Conservation (phyloP, 2,113 vertebrate genomes). For the Anser brachyrhynchus region DNA sequence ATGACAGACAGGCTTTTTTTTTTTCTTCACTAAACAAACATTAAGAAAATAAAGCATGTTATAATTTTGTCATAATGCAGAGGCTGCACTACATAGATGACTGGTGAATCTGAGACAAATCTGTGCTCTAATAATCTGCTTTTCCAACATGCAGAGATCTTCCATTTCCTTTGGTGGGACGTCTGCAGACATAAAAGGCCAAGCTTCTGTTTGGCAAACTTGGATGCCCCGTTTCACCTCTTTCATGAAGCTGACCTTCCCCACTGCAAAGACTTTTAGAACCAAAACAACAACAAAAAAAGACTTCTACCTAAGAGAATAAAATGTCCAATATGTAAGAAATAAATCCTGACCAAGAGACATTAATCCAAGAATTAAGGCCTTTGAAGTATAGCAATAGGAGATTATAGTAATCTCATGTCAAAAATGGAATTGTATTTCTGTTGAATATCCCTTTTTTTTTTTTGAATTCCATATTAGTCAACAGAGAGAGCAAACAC, state of each 20-base stretch:
- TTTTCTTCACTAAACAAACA: neutral
- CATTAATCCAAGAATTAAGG: slow-evolving; percentile 47
- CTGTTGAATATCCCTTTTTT: neutral
- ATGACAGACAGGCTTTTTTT: neutral
- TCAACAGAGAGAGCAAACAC: slow-evolving; percentile 1
- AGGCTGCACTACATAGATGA: neutral
- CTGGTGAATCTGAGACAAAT: neutral
- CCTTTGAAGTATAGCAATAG: slow-evolving; percentile 36
- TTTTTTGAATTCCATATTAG: neutral
- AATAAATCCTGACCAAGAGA: slow-evolving; percentile 15
- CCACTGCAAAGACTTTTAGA: neutral
- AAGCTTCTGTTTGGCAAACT: neutral
- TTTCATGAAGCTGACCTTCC: neutral
- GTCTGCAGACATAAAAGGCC: neutral
- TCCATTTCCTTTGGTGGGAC: neutral
- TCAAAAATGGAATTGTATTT: slow-evolving; percentile 41
- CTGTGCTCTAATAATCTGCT: neutral
- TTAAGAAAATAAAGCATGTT: neutral
- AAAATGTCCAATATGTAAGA: slow-evolving; percentile 17
- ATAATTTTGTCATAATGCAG: neutral
- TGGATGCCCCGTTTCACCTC: neutral
- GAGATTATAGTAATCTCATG: slow-evolving; percentile 48
- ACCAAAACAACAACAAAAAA: neutral
- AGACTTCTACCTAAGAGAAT: neutral
- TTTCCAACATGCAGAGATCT: neutral